These are phyloP conservation scores for Chlamydotis undulata DNA, from an alignment of 2,113 vertebrate genomes.

Conservation along the genomic window DNA sequence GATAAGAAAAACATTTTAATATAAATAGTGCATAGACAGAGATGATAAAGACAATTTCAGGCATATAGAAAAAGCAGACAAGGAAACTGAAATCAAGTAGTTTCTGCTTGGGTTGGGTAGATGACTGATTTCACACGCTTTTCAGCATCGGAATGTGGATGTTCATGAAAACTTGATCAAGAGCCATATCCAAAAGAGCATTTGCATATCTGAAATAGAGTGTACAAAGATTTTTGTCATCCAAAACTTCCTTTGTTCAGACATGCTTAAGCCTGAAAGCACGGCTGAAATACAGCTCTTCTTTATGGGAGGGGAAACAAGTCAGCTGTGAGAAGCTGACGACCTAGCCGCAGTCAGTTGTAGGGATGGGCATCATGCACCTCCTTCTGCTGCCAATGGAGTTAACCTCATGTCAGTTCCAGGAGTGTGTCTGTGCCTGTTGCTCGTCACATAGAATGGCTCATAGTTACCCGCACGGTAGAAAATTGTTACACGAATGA, in stretches of 20 bases:
- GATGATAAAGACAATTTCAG: slow-evolving; percentile 57
- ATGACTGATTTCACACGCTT: slow-evolving; percentile 60
- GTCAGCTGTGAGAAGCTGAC: not conserved
- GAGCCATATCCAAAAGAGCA: slow-evolving; percentile 47
- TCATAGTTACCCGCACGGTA: not conserved
- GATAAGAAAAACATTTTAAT: slow-evolving; percentile 58
- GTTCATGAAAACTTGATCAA: slow-evolving; percentile 65
- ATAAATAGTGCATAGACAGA: slow-evolving; percentile 43
- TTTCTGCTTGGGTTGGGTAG: slow-evolving; percentile 44
- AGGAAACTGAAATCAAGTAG: slow-evolving; percentile 44
- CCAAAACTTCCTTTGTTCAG: slow-evolving; percentile 34
- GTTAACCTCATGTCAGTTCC: not conserved
- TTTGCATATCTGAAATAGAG: slow-evolving; percentile 61
- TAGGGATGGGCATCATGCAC: accelerated
- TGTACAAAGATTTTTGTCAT: slow-evolving; percentile 49
- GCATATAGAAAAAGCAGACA: slow-evolving; percentile 35
- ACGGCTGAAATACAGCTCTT: not conserved
- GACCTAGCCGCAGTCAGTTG: not conserved
- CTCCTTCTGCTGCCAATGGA: not conserved
- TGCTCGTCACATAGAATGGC: not conserved
- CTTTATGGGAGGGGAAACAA: not conserved
- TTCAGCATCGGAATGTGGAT: slow-evolving; percentile 39
- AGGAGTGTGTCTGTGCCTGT: not conserved
- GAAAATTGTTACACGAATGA: not conserved
- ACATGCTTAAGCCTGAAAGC: not conserved